Evolutionary conservation across 2,113 vertebrate genomes (phyloP).

Genomic region (Ammodramus savannarum): DNA sequence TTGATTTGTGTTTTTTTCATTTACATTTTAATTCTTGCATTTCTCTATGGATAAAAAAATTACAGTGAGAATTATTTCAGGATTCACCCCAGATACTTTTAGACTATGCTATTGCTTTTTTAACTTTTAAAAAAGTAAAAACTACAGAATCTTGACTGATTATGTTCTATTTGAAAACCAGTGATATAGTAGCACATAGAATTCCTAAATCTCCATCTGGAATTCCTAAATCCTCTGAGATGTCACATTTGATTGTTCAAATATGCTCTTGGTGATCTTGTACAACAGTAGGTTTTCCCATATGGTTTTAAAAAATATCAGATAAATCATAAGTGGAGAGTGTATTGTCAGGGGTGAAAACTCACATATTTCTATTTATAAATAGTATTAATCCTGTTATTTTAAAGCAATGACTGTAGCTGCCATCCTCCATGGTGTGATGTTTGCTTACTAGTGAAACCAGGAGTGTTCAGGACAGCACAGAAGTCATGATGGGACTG

Average conservation of each 20-base stretch:
- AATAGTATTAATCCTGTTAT: not conserved
- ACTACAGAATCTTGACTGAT: not conserved
- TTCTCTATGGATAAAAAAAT: not conserved
- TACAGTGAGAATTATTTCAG: not conserved
- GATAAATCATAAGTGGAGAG: not conserved
- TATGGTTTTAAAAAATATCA: not conserved
- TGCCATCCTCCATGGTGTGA: accelerated
- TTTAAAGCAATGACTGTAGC: not conserved
- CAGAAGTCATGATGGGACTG: not conserved
- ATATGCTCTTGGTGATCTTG: not conserved
- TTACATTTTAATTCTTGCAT: not conserved
- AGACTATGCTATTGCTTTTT: not conserved
- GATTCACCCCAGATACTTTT: not conserved
- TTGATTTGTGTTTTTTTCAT: accelerated
- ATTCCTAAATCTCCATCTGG: not conserved
- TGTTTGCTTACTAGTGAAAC: not conserved
- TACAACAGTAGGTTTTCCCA: not conserved
- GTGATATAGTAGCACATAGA: not conserved
- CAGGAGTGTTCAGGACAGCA: not conserved
- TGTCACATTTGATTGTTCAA: not conserved
- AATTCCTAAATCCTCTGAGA: not conserved
- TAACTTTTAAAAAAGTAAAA: not conserved
- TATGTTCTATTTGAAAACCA: not conserved
- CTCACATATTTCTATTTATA: not conserved
- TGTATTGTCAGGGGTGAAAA: not conserved